Evolutionary conservation across 2,797 vertebrate species (phyloP), one percentile per base, ranked within the genome.

Genomic region (Danio kyathit): DNA sequence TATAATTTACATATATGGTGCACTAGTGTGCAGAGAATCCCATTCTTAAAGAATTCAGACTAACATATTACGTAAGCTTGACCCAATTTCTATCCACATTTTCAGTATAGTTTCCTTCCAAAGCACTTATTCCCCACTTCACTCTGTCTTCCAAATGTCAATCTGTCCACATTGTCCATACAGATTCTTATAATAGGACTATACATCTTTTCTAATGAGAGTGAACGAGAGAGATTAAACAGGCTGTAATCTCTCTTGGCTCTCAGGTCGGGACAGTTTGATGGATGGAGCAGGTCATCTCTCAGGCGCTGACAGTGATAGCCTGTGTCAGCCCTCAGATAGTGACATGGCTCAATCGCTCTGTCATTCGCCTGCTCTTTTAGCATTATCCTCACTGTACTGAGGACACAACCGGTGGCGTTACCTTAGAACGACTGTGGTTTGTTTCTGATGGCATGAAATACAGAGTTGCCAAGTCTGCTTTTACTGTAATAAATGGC

Each of bases 221-320:
- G 86, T 82, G 82, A 75, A 17, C n/a, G 51, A 73, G 51, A 38
- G 49, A 65, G 78, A 80, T 80, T 88, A 82, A 84, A 85, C 76
- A 60, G 77, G 14, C 71, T 82, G 83, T 76, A 67, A 56, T 79
- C 73, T 78, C 54, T 73, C 82, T 74, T 43, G 54, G 57, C 56
- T 81, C 64, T 81, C 64, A 72, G 17, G 49, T 63, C 56, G 10
- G 74, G 73, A 79, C 74, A 69, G 69, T 56, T 81, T 92, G 91
- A 92, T 86, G 82, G 88, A 92, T 90, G 83, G 63, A 67, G 66
- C 67, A 80, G 87, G 86, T 89, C 87, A 84, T 88, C 83, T 81
- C 79, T 82, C 83, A 83, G 83, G 79, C 79, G 81, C 83, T 88
- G 89, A 89, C 89, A 89, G 85, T 87, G 88, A 91, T 88, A 88